Conservation (phyloP, 2,797 vertebrate genomes). For the Dryobates pubescens region DNA sequence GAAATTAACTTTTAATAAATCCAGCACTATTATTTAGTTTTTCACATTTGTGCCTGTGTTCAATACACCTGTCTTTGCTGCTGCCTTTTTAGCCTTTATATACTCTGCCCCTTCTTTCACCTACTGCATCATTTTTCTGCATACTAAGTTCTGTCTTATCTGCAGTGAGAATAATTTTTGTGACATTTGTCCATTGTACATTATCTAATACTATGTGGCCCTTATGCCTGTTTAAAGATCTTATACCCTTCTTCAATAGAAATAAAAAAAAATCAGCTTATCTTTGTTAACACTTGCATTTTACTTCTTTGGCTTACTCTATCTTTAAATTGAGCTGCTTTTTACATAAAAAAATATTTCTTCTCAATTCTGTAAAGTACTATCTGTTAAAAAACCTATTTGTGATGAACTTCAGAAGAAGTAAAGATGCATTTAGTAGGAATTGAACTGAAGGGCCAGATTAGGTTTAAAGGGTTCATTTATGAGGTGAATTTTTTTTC, state of each 20-base stretch:
- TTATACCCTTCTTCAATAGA: slow-evolving; percentile 1
- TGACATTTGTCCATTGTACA: not conserved
- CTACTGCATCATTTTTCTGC: not conserved
- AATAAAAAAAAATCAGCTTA: not conserved
- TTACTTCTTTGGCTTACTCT: not conserved
- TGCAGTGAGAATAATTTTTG: not conserved
- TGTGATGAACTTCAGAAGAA: not conserved
- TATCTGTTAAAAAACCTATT: not conserved
- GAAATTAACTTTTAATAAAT: slow-evolving; percentile 56
- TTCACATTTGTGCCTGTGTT: not conserved
- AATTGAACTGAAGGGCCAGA: not conserved
- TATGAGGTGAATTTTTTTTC: not conserved
- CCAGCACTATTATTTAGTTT: slow-evolving; percentile 29
- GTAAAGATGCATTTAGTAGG: slow-evolving; percentile 13
- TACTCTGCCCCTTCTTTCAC: not conserved
- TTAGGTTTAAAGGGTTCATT: not conserved
- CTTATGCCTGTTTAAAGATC: not conserved
- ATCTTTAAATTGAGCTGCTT: slow-evolving; percentile 43
- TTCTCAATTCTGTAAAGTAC: not conserved
- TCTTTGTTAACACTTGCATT: slow-evolving; percentile 38
- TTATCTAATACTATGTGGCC: not conserved
- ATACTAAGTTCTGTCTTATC: not conserved
- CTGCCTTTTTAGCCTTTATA: slow-evolving; percentile 31
- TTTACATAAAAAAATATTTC: not conserved
- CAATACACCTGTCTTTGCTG: not conserved